Evolutionary conservation across 2,888 invertebrate species (phyloP).

Genomic region (Isotomurus palustris): DNA sequence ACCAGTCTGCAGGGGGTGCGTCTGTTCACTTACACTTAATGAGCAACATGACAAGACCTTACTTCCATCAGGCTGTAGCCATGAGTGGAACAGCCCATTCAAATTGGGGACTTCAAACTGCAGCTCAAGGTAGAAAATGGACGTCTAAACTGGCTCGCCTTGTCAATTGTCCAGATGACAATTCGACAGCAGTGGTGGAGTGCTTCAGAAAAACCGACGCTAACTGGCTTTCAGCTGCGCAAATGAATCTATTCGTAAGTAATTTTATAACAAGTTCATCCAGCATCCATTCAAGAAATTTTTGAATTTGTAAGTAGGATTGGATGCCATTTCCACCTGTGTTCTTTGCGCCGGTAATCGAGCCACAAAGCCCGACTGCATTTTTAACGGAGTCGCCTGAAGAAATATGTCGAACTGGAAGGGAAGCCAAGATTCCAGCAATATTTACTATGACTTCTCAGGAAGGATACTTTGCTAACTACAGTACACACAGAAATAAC

Average conservation of each 20-base stretch:
- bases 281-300: not conserved
- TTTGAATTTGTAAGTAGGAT: conserved; percentile 9
- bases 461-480: conserved; percentile 12
- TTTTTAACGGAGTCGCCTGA: conserved; percentile 11
- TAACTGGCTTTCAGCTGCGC: conserved; percentile 23
- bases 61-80: conserved; percentile 21
- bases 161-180: conserved; percentile 18
- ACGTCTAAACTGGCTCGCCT: conserved; percentile 16
- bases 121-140: conserved; percentile 7
- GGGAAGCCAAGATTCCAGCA: conserved; percentile 12
- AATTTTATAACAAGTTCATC: conserved; percentile 2
- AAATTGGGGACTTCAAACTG: conserved; percentile 22
- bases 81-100: conserved; percentile 31
- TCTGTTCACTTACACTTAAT: conserved; percentile 29
- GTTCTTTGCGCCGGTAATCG: conserved; percentile 14
- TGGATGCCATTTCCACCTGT: conserved; percentile 22
- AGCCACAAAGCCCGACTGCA: conserved; percentile 5
- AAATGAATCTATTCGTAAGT: conserved; percentile 30
- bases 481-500: conserved; percentile 5
- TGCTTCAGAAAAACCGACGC: conserved; percentile 23
- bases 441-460: conserved; percentile 14
- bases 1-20: conserved; percentile 17
- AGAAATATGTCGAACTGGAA: conserved; percentile 2
- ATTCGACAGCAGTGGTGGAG: conserved; percentile 4
- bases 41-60: conserved; percentile 10